These are phyloP conservation scores for Oryctolagus cuniculus DNA, from an alignment of 2,113 vertebrate genomes.

Conservation along the genomic window DNA sequence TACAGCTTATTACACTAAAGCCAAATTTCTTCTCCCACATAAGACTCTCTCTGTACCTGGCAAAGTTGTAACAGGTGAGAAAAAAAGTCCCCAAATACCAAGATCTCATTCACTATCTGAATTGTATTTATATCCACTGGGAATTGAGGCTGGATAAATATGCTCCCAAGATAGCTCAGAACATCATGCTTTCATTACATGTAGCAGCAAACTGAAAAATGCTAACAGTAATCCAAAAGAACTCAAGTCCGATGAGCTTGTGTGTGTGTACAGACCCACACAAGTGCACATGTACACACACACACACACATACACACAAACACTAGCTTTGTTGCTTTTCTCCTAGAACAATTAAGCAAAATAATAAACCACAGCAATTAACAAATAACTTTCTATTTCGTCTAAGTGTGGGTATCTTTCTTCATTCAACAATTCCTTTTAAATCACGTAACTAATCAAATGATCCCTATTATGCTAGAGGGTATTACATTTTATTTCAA, in stretches of 20 bases:
- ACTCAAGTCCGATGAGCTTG: neutral
- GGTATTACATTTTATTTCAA: slow-evolving; percentile 27
- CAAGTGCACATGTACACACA: neutral
- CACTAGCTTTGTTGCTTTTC: neutral
- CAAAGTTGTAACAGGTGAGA: neutral
- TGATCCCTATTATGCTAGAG: neutral
- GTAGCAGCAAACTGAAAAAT: neutral
- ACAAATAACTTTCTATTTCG: neutral
- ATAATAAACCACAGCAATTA: neutral
- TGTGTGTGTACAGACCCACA: neutral
- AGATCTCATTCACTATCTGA: neutral
- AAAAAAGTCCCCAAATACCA: neutral
- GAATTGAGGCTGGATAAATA: neutral
- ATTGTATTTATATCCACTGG: neutral
- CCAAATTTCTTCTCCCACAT: neutral
- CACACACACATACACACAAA: neutral
- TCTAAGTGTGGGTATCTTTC: neutral
- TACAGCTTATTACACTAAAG: neutral
- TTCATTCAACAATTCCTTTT: neutral
- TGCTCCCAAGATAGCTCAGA: neutral
- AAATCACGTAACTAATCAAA: slow-evolving; percentile 10
- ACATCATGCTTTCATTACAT: neutral
- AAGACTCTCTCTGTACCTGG: neutral
- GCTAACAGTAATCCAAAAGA: neutral
- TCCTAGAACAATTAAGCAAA: neutral